Evolutionary conservation across 2,797 vertebrate species (phyloP).

Genomic region (Sarcophilus harrisii): DNA sequence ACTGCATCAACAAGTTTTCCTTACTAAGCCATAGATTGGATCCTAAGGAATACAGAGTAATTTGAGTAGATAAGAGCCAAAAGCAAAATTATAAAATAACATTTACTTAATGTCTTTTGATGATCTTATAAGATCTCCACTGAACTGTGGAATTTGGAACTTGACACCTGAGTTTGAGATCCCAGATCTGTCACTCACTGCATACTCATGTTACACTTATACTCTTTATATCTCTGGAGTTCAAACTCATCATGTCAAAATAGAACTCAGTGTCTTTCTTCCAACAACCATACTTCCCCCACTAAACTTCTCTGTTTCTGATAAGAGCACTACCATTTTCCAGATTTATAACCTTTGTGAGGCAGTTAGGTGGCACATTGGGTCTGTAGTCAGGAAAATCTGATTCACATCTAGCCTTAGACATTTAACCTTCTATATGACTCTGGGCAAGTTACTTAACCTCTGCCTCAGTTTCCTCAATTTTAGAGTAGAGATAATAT

Average conservation of each 20-base stretch:
- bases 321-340: neutral
- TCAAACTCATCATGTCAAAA: neutral
- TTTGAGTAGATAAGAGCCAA: neutral
- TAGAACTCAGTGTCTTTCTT: neutral
- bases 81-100: neutral
- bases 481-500: neutral
- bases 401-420: neutral
- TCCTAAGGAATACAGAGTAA: neutral
- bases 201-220: neutral
- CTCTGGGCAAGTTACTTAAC: neutral
- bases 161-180: neutral
- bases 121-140: neutral
- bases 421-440: neutral
- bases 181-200: neutral
- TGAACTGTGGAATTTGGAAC: neutral
- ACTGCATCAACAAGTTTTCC: neutral
- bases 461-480: neutral
- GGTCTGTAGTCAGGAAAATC: neutral
- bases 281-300: neutral
- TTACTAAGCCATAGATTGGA: neutral
- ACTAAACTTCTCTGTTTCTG: neutral
- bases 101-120: neutral
- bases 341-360: neutral
- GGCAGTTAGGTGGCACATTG: neutral
- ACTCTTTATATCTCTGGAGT: neutral